Evolutionary conservation across 2,113 vertebrate species (phyloP), one percentile per base, ranked within the genome.

Genomic region (Microcebus griseorufus): DNA sequence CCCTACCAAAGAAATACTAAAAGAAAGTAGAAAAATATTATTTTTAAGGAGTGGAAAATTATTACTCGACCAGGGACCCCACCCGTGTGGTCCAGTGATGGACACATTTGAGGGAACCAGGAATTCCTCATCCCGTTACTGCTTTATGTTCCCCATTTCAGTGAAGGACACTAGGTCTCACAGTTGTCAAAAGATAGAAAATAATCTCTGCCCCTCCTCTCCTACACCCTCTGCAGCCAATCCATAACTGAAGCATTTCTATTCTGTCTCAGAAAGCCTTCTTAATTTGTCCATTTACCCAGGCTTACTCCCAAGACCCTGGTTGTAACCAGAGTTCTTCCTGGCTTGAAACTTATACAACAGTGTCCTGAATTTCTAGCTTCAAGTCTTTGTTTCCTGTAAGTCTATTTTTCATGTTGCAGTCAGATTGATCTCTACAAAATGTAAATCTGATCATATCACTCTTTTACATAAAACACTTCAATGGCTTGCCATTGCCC

Each of bases 361-460:
- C 0, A 62, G 76, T 64, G 39, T 84, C 5, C 48, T 42, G 39
- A 82, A 14, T 93, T 92, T 87, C 32, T 27, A 85, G 72, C 51
- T 83, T 88, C 73, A 55, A 85, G 10, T 25, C 69, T 83, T 78
- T 82, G 27, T 48, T 37, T 88, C 25, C 25, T 89, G 39, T 5
- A 90, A 72, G 12, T 78, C 81, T 87, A 16, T 78, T 98, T 95
- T 88, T 94, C 53, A 58, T 84, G 25, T 18, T 34, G 8, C 20
- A 69, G 60, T 85, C 42, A 87, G 45, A 93, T 88, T 93, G 78
- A 69, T 97, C 86, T 93, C 93, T 67, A 42, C 65, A 20, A 94
- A 88, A 97, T 85, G 65, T 92, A 97, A 90, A 95, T 88, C 80
- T 88, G 37, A 91, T 94, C 42, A 60, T 89, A 93, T 83, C 69